Base-by-base conservation (phyloP, 2,888 invertebrate species). In the Pristionchus maxplancki region DNA sequence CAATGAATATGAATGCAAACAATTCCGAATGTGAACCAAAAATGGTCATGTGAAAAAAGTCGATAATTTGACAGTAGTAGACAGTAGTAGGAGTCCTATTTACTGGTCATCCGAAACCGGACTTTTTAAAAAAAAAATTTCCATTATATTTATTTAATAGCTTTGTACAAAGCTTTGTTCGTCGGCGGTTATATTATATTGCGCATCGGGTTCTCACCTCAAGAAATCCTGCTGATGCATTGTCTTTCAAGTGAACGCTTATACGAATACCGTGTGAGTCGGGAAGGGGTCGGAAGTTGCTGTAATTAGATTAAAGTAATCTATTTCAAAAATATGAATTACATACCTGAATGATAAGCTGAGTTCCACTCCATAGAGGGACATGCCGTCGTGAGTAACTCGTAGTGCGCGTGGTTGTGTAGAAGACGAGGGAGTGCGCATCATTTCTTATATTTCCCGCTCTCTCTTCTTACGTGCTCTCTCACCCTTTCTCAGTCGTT, bases 371-470 rank as follows among this genome's bases (percentile, higher is more conserved):
- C 71, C 87, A 53, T 50, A 74, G 48, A 87, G 62, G 17, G 87
- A 20, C 87, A 87, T 87, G 44, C 31, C 34, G 37, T 44, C 53
- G 31, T n/a, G 50, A 53, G 71, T 50, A n/a, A 74, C 34, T 44
- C 44, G 71, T 37, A 20, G 82, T 50, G 82, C 53, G 20, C 53
- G 44, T 8, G 37, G 85, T 64, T 44, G 85, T 64, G 85, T 64
- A 34, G 85, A 31, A 50, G 67, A 64, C 17, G 64, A 34, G 87
- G 71, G 87, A 13, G 74, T 67, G 74, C 50, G 85, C 85, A 44
- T 62, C 64, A 31, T 44, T 85, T 85, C 85, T 85, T 85, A 62
- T 83, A 20, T 64, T 85, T 85, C 58, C 34, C 85, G 20, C 85
- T 44, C 34, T 28, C 44, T 44, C 15, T 78, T 31, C 53, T 50